phyloP scores from a whole-genome alignment of 2,797 vertebrate species.

The Anabas testudineus region DNA sequence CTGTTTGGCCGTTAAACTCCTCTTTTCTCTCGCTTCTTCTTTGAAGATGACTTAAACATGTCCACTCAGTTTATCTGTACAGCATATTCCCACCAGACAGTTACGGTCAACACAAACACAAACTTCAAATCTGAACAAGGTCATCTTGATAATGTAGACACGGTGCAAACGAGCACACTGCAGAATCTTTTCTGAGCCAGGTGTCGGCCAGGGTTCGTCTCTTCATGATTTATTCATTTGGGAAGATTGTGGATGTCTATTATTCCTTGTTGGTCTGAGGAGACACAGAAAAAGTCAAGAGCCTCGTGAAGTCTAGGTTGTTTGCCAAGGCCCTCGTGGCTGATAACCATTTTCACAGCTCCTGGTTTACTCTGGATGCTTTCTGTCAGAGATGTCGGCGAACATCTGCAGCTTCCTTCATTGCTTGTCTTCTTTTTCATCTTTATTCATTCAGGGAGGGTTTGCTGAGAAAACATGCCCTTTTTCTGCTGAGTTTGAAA shows the following conservation, averaged over 20 bases:
- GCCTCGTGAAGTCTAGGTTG: constrained; percentile 46
- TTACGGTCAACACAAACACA: constrained; percentile 7
- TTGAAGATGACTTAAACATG: background rate
- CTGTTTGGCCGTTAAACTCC: background rate
- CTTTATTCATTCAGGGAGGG: constrained; percentile 35
- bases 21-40: background rate
- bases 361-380: constrained; percentile 31
- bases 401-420: constrained; percentile 47
- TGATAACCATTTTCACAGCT: constrained; percentile 44
- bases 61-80: background rate
- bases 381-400: constrained; percentile 24
- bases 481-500: constrained; percentile 11
- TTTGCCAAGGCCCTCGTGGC: constrained; percentile 17
- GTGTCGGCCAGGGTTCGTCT: constrained; percentile 49
- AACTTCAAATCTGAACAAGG: constrained; percentile 45
- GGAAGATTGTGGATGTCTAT: constrained; percentile 41
- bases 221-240: constrained; percentile 75
- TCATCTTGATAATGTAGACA: constrained; percentile 50
- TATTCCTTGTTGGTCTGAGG: constrained; percentile 48
- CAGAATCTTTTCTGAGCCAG: constrained; percentile 26
- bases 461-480: background rate
- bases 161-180: constrained; percentile 31
- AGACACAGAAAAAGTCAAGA: constrained; percentile 48
- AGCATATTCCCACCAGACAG: background rate
- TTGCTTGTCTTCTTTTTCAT: constrained; percentile 14